Base-by-base conservation (phyloP, 2,113 vertebrate genomes). In the Abramis brama region DNA sequence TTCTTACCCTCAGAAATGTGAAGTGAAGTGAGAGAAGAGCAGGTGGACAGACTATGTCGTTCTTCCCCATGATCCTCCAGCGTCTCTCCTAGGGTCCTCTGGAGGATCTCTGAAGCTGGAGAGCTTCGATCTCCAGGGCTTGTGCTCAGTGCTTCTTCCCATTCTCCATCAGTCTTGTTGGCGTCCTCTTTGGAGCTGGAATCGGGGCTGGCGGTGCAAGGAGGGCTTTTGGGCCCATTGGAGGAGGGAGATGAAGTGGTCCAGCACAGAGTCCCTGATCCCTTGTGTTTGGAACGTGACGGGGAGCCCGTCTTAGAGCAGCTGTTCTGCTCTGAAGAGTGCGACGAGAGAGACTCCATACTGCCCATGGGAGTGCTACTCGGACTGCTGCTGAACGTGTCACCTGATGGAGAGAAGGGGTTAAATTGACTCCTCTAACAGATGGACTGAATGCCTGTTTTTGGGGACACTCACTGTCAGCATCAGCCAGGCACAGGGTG, bases 311-410 rank as follows among this genome's bases (percentile, higher is more conserved):
- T 94, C 89, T 96, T 97, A 30, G 94, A 93, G 11, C 94, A 94
- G 82, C 96, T 96, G 71, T 99, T 99, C 90, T 96, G 97, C 87
- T 99, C 98, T 0, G 98, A 99, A n/a, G 97, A 99, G 91, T 99
- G 98, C 4, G 98, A 99, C 64, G 98, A 99, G 30, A 99, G 95
- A 1, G 98, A 99, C 88, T 99, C 98, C 50, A 97, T 96, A 92
- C 98, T 99, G 87, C 98, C 98, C 96, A 97, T 97, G 0, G 98
- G 98, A 0, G 98, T 99, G 55, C 97, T 98, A 91, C 97, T 96
- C 0, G 97, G 96, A 86, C 97, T 99, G 90, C 98, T 99, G 90
- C 98, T 99, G 85, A 98, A 99, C 0, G 97, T 97, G 89, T 99
- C 98, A 90, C 97, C 98, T 99, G 84, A 21, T 30, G 30, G 33